A percentile compares a stretch with the other conserved stretches of the same genome.
Evolutionary conservation across 2,797 vertebrate species (phyloP).

Genomic region (Caiman crocodilus): DNA sequence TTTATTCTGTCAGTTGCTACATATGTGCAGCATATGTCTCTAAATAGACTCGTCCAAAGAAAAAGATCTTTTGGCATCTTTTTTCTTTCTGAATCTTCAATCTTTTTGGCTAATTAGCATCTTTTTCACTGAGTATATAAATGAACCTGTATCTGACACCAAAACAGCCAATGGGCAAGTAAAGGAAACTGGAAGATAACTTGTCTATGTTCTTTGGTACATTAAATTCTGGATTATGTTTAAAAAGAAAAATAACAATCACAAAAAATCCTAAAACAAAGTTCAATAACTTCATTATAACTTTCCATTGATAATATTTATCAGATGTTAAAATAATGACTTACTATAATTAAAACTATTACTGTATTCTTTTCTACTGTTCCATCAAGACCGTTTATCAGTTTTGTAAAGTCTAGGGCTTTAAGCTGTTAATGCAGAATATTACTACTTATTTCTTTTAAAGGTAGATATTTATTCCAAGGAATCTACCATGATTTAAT

Average conservation of each 20-base stretch:
- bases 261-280: not conserved
- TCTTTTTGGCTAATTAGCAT: too few relatives aligned
- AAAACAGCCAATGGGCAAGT: not conserved
- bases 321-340: not conserved
- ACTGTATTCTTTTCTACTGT: not conserved
- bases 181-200: not conserved
- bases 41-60: not conserved
- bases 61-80: not conserved
- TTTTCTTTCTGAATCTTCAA: too few relatives aligned
- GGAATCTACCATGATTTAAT: not conserved
- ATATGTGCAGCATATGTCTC: not conserved
- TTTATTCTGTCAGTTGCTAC: not conserved
- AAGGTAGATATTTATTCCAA: not conserved
- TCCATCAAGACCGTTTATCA: not conserved
- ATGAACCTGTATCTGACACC: not conserved
- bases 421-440: rapidly evolving
- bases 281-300: not conserved
- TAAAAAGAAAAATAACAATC: not conserved
- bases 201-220: not conserved
- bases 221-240: slow-evolving; percentile 11
- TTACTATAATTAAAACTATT: not conserved
- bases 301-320: not conserved
- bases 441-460: not conserved
- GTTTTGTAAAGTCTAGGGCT: not conserved
- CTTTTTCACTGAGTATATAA: not conserved